Evolutionary conservation across 2,113 vertebrate genomes (phyloP).

Genomic region (Zapus hudsonius): DNA sequence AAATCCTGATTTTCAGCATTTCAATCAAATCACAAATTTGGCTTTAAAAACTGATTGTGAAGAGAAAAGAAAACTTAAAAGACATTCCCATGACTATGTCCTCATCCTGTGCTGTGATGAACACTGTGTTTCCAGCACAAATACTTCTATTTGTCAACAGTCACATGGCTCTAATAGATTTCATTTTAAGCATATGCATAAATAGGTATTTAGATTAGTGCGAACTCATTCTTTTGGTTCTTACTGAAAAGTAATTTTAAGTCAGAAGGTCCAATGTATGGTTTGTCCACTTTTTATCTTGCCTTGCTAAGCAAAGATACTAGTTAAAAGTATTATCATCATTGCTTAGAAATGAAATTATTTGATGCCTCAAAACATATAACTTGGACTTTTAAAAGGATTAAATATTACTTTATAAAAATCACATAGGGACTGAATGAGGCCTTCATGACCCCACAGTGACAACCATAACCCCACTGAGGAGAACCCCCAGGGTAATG

Average conservation of each 20-base stretch:
- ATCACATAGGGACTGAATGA: too few species aligned
- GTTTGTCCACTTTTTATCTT: conserved; percentile 39
- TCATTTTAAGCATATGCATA: conserved; percentile 9
- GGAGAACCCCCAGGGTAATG: too few species aligned
- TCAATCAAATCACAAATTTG: conserved; percentile 20
- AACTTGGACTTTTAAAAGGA: conserved; percentile 9
- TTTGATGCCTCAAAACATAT: not conserved
- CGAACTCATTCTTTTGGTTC: conserved; percentile 15
- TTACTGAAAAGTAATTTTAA: not conserved
- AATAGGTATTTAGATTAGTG: not conserved
- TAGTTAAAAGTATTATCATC: conserved; percentile 23
- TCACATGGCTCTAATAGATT: not conserved
- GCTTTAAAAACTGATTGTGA: conserved; percentile 38
- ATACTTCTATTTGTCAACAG: conserved; percentile 7
- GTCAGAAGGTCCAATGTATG: not conserved
- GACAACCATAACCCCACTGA: too few species aligned
- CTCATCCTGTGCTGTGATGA: not conserved
- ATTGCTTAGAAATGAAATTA: not conserved
- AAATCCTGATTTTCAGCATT: conserved; percentile 22
- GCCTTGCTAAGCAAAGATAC: not conserved
- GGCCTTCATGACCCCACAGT: too few species aligned
- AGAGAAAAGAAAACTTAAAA: not conserved
- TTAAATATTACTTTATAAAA: conserved; percentile 49
- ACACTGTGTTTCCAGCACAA: not conserved
- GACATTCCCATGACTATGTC: not conserved